These are phyloP conservation scores for Vanessa cardui DNA, from an alignment of 2,888 invertebrate species.

Conservation along the genomic window DNA sequence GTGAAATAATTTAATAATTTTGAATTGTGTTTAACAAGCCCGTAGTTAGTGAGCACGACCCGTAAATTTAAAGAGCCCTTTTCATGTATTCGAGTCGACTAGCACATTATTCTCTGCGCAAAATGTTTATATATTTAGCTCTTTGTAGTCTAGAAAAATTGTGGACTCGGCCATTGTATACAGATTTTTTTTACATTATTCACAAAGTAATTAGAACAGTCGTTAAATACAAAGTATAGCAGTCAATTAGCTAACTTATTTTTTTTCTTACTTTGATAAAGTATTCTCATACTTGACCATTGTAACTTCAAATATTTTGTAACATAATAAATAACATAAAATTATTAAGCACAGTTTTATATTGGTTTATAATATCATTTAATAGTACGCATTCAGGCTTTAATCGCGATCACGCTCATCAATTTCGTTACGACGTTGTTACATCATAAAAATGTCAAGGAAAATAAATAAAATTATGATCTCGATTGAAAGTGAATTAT, in stretches of 20 bases:
- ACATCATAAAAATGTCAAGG: no score
- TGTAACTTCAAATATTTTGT: no score
- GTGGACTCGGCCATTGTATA: constrained; percentile 34
- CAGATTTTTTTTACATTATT: constrained; percentile 18
- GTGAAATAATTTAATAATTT: not conserved
- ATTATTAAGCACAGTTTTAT: no score
- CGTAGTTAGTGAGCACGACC: constrained; percentile 31
- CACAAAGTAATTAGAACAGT: constrained; percentile 21
- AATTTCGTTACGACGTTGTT: no score
- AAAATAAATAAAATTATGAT: no score
- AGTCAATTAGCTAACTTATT: not conserved
- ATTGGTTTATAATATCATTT: no score
- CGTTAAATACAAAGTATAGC: not conserved
- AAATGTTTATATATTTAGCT: constrained; percentile 57
- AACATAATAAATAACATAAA: no score
- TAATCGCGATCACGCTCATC: no score
- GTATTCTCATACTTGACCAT: not conserved
- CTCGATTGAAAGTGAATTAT: no score
- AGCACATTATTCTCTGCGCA: constrained; percentile 55
- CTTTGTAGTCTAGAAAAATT: constrained; percentile 48
- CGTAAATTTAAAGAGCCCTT: constrained; percentile 60
- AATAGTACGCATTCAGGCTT: no score
- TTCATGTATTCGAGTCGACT: constrained; percentile 59
- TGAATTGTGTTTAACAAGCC: not conserved
- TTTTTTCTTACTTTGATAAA: not conserved